Evolutionary conservation across 2,113 vertebrate species (phyloP).

Genomic region (Indicator indicator): DNA sequence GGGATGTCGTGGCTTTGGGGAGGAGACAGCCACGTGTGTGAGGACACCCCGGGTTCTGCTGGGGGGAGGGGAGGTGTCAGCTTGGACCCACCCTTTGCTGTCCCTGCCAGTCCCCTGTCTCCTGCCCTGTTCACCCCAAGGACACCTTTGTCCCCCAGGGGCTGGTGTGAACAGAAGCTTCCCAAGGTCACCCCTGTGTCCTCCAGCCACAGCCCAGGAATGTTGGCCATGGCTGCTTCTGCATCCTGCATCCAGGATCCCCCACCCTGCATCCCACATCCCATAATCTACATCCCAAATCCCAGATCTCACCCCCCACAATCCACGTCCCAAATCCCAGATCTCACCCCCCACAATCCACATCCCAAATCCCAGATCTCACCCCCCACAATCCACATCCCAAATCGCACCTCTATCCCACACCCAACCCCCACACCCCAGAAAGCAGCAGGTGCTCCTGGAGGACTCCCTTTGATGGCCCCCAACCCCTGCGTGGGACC

Average conservation of each 20-base stretch:
- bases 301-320: too few species aligned
- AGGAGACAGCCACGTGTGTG: fast-evolving
- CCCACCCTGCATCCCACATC: neutral
- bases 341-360: too few species aligned
- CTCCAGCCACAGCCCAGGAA: neutral
- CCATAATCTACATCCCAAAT: too few species aligned
- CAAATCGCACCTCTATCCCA: too few species aligned
- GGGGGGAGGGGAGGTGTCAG: neutral
- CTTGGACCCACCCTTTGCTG: neutral
- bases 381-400: too few species aligned
- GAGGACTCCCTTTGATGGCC: neutral
- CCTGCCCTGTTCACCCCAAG: fast-evolving
- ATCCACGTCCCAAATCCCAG: too few species aligned
- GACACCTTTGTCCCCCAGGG: neutral
- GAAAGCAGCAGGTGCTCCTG: neutral
- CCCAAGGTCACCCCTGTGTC: neutral
- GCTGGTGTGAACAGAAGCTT: neutral
- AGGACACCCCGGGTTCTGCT: neutral
- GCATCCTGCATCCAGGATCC: neutral
- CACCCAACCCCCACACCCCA: too few species aligned
- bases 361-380: too few species aligned
- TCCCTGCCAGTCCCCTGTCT: neutral
- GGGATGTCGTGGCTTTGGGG: neutral
- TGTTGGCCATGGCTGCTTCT: fast-evolving
- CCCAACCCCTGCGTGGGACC: neutral